Conservation (phyloP, 2,888 invertebrate species). For the Ditylenchus weischeri region DNA sequence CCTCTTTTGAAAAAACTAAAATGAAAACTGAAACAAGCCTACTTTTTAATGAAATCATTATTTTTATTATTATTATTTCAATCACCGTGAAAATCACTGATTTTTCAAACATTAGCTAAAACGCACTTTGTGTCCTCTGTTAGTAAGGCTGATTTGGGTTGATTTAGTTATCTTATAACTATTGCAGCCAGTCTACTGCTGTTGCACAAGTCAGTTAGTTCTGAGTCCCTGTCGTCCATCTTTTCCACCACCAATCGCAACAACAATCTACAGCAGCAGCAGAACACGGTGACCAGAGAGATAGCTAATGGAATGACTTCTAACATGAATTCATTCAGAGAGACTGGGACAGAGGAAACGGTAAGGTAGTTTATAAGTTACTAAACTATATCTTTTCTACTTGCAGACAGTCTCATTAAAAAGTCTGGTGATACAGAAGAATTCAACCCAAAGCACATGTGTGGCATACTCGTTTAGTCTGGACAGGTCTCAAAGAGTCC, state of each 20-base stretch:
- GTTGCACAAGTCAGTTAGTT: slow-evolving; percentile 6
- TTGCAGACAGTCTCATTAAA: slow-evolving; percentile 14
- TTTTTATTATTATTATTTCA: too few relatives aligned
- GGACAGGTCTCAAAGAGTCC: slow-evolving; percentile 25
- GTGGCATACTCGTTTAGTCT: slow-evolving; percentile 31
- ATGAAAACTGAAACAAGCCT: too few relatives aligned
- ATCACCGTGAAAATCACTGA: too few relatives aligned
- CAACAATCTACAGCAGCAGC: not conserved
- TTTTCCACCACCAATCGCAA: slow-evolving; percentile 31
- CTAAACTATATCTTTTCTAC: not conserved
- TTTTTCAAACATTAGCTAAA: too few relatives aligned
- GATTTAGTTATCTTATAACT: not conserved
- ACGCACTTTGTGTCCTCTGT: too few relatives aligned
- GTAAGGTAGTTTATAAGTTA: not conserved
- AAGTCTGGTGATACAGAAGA: slow-evolving; percentile 31
- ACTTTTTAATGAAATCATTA: too few relatives aligned
- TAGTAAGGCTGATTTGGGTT: too few relatives aligned
- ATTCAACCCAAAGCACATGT: slow-evolving; percentile 25
- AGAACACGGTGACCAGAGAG: not conserved
- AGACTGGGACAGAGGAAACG: not conserved
- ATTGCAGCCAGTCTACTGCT: not conserved
- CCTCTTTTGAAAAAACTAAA: too few relatives aligned
- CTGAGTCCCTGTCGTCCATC: slow-evolving; percentile 32
- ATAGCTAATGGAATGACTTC: not conserved
- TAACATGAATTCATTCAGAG: slow-evolving; percentile 11